Evolutionary conservation across 2,888 invertebrate species (phyloP), one percentile per base, ranked within the genome.

Genomic region (Orthonevra nobilis): DNA sequence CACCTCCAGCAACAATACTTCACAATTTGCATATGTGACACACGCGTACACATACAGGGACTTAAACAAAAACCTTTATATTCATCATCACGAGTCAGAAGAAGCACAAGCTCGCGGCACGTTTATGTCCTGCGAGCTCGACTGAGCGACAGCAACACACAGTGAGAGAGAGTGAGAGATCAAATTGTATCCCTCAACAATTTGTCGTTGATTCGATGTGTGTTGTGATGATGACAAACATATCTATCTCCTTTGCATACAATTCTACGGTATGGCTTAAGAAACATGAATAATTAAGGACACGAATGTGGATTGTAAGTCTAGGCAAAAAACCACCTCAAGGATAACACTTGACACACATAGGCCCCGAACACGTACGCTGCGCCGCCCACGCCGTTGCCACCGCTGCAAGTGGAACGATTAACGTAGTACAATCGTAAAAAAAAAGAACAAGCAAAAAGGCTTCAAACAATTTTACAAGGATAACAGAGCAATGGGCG

Each of bases 401-500:
- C 26, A 2, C 6, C 40, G 54, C 19, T 54, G 64, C 58, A 81
- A 82, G 81, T 66, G 54, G 69, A 56, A 64, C 38, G 44, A 70
- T 61, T 30, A 36, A 52, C 61, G 54, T 56, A 38, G 34, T 28
- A 46, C 48, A 7, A 66, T 3, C 64, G 54, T 42, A 74, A 30
- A 44, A 56, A 26, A 26, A 38, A 38, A 19, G 26, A 32, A 32
- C 38, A 48, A 32, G 17, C 48, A 68, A 34, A 60, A n/a, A n/a
- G n/a, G n/a, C n/a, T n/a, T n/a, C n/a, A n/a, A n/a, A n/a, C n/a
- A n/a, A n/a, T n/a, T n/a, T 15, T 40, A 20, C 36, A 46, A 20
- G 15, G 34, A 34, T 19, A 40, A 20, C 26, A 23, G 23, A 26
- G 74, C 54, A 79, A 87, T 87, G 88, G 88, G 86, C 38, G 87